Percentiles rank a stretch among this genome's conserved stretches.
These are phyloP conservation scores for Gerris lacustris DNA, from an alignment of 2,888 invertebrate species.

Conservation along the genomic window DNA sequence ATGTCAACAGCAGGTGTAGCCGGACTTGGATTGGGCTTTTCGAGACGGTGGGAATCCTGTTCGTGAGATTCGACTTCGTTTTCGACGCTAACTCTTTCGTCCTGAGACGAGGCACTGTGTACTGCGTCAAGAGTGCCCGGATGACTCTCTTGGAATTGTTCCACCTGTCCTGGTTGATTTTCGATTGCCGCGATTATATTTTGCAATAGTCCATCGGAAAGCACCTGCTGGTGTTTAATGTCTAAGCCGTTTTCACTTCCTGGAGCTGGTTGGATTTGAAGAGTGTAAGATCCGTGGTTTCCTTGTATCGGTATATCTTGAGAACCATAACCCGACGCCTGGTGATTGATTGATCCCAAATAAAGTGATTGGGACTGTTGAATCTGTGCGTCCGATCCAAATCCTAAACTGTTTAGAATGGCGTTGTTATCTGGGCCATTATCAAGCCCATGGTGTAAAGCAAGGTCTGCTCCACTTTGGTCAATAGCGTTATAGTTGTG, in stretches of 20 bases:
- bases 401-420: slow-evolving; percentile 29
- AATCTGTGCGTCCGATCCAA: slow-evolving; percentile 28
- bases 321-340: slow-evolving; percentile 17
- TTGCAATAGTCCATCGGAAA: slow-evolving; percentile 65
- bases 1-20: background rate
- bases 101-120: slow-evolving; percentile 15
- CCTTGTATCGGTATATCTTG: slow-evolving; percentile 43
- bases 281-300: slow-evolving; percentile 51
- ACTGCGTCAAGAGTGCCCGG: slow-evolving; percentile 13
- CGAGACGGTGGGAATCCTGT: background rate
- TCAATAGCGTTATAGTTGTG: slow-evolving; percentile 6
- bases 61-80: background rate
- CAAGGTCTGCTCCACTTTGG: slow-evolving; percentile 3
- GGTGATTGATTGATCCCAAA: slow-evolving; percentile 21
- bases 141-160: slow-evolving; percentile 20
- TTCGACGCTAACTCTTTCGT: slow-evolving; percentile 4
- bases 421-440: slow-evolving; percentile 24
- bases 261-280: slow-evolving; percentile 60
- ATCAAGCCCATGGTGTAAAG: slow-evolving; percentile 8
- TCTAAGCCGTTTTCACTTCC: slow-evolving; percentile 39
- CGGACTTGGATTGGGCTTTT: background rate
- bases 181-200: slow-evolving; percentile 73
- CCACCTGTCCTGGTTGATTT: slow-evolving; percentile 37
- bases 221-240: slow-evolving; percentile 58
- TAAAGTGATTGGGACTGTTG: slow-evolving; percentile 30